Base-by-base conservation (phyloP, 2,113 vertebrate genomes). In the Eulemur rufifrons region DNA sequence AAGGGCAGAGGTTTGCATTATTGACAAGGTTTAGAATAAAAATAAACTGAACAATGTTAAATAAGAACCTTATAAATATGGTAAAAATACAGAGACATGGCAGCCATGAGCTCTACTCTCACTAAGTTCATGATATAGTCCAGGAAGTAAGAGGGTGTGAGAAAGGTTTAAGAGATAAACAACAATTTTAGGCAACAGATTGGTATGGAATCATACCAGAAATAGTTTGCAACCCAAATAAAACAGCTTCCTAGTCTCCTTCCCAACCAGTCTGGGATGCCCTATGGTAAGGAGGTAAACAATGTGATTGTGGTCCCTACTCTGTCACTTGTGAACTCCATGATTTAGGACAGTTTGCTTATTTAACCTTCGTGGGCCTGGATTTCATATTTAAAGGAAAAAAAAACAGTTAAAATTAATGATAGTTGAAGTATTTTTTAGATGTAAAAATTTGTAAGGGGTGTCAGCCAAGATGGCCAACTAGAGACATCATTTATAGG, bases 61-160 rank as follows among this genome's bases (percentile, higher is more conserved):
- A 61, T 47, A 50, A 82, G 29, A 83, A 52, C 5, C 6, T 82
- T 95, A 25, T 20, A 86, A 56, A 90, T 77, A 56, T 25, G 5
- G 50, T 64, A 42, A 88, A 78, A 39, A 74, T 52, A 68, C 3
- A 78, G 56, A 89, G 73, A 94, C 91, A 93, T 27, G 12, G 5
- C 27, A 96, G 42, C 10, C 11, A 86, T 94, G 32, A 89, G 11
- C 18, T 95, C 45, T 94, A 68, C 2, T 11, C 27, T 88, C n/a
- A 64, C 4, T 21, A 20, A 94, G 81, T 7, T 91, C 45, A 82
- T 21, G n/a, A 68, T 42, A 54, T 2, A 86, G 20, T 74, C 23
- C 66, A 47, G 2, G 12, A 76, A 66, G 9, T 68, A 84, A 87
- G 77, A 97, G 3, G 3, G 9, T 45, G 50, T 89, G 21, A 87